Evolutionary conservation across 2,113 vertebrate species (phyloP), one percentile per base, ranked within the genome.

Genomic region (Solenodon paradoxus): DNA sequence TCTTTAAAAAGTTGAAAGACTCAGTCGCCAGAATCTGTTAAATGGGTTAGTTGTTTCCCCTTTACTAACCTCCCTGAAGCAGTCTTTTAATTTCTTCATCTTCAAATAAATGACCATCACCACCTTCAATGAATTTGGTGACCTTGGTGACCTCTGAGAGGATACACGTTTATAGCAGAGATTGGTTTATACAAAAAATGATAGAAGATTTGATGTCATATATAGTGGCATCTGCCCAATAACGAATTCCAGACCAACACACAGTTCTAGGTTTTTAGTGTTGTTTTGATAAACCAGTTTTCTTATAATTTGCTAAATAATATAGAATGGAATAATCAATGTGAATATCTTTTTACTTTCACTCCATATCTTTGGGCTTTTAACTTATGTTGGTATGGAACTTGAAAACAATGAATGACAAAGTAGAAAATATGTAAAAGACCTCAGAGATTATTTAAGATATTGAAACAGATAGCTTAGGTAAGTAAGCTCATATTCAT

Each of bases 51-150:
- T 98, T 96, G 63, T 97, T 95, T 68, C 88, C 89, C 74, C 95
- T 97, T 96, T 96, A 99, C 98, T 99, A 97, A 99, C 99, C 99
- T 99, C 98, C 99, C 98, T 99, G 98, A 78, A 99, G 98, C 96
- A 99, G 98, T 93, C 98, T 98, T 98, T 99, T 98, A 98, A 99
- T 98, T 90, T 99, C 98, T 98, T 99, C 99, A 95, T 99, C 99
- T 97, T 98, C 98, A 96, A 99, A 98, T 97, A 99, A 98, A 97
- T 98, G 98, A 97, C 96, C 98, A 97, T 99, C 98, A 97, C 98
- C 98, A 97, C 98, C 98, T 98, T 98, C 98, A 98, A 99, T 98
- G 98, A 98, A 98, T 98, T 98, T 99, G 98, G 98, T 99, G 96
- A 99, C 98, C 97, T 99, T 99, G 98, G 98, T 98, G 97, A 99